Base-by-base conservation (phyloP, 2,113 vertebrate species). In the Laticauda laticaudata region DNA sequence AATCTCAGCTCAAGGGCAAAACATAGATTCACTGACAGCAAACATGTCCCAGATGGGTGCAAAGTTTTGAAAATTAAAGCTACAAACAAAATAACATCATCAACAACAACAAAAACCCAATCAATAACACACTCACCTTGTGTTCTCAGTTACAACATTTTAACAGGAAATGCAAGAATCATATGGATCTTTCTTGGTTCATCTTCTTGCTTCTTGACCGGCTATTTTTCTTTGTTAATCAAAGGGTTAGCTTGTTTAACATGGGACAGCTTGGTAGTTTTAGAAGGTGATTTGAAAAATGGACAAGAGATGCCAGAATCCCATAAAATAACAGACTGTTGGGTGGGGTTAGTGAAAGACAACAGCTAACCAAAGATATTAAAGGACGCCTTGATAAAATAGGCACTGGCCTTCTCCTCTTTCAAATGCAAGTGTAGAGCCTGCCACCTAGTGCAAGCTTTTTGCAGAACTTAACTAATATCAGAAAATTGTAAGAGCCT, bases 361-460 rank as follows among this genome's bases (percentile, higher is more conserved):
- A 81, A 43, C 34, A 18, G 59, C 89, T 90, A 53, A 64, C 81
- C 45, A 55, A 87, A 75, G 55, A 48, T 54, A 87, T 53, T 92
- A 87, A 87, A 90, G 87, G 26, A 92, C 53, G 64, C 75, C 8
- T n/a, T 90, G n/a, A 64, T 87, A 51, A 10, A 55, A 89, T 43
- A 81, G 18, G 54, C 69, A 3, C 2, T 54, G 18, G 15, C 59
- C 61, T 54, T 53, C 0, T 15, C 55, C 87, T 1, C 54, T 81
- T 39, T 69, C n/a, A 86, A 93, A 97, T 96, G 55, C 93, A 87
- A 97, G 96, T 96, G 94, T 94, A 92, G 94, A 93, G 94, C 93
- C 96, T 96, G 97, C 97, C 97, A 97, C 94, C 97, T 95, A 61
- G 96, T 96, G 97, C 95, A 86, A 93, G 48, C 9, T n/a, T 20